These are phyloP conservation scores for Poecilobothrus nobilitatus DNA, from an alignment of 2,888 invertebrate species.

Conservation along the genomic window DNA sequence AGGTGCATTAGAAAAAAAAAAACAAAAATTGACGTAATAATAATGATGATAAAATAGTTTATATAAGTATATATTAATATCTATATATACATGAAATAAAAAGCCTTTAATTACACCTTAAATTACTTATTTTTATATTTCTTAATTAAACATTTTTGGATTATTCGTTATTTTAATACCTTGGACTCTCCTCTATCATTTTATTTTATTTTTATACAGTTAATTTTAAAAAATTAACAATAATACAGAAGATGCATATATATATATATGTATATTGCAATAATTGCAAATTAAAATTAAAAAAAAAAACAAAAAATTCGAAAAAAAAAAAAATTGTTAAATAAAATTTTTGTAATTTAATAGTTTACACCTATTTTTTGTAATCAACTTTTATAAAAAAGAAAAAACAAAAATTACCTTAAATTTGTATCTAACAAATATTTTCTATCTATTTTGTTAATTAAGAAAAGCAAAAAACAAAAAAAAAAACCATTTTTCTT, in stretches of 20 bases:
- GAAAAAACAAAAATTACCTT: background rate
- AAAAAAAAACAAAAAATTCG: background rate
- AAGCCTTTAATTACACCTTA: too few species aligned
- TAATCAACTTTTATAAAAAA: background rate
- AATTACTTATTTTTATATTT: too few species aligned
- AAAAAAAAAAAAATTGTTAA: background rate
- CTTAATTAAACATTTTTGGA: too few species aligned
- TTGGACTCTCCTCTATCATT: background rate
- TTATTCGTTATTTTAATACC: background rate
- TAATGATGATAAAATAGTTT: too few species aligned
- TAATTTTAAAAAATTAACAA: too few species aligned
- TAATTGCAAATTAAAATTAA: background rate
- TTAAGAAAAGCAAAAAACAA: background rate
- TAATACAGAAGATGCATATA: too few species aligned
- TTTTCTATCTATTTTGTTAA: background rate
- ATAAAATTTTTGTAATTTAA: background rate
- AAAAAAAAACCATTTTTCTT: background rate
- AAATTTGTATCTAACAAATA: background rate
- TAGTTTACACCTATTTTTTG: conserved; percentile 3
- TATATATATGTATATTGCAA: background rate
- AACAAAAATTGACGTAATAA: too few species aligned
- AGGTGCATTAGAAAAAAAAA: too few species aligned
- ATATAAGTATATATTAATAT: too few species aligned
- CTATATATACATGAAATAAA: too few species aligned
- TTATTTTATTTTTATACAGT: background rate